Evolutionary conservation across 1,140 invertebrate species (phyloP).

Genomic region (Aphelenchoides fujianensis): DNA sequence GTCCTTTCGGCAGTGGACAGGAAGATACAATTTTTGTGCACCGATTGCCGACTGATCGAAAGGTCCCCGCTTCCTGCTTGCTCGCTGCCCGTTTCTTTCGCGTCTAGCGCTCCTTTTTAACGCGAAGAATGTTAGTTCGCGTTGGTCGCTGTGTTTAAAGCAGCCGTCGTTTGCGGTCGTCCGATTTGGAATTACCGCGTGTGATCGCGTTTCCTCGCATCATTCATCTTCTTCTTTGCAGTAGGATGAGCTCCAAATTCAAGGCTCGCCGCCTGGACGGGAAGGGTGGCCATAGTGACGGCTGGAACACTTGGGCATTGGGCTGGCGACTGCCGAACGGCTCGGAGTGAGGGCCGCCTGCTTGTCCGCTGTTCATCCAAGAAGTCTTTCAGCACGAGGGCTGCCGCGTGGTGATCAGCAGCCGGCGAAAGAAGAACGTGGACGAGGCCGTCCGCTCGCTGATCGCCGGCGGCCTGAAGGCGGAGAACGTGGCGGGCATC

Average conservation of each 20-base stretch:
- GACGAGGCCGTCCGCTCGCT: slow-evolving; percentile 59
- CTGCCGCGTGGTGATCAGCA: slow-evolving; percentile 66
- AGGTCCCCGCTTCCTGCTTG: too few relatives aligned
- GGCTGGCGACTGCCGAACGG: slow-evolving; percentile 80
- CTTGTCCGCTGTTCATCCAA: neutral
- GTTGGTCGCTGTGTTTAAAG: neutral
- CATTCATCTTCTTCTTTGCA: neutral
- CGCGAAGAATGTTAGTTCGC: too few relatives aligned
- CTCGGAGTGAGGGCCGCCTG: too few relatives aligned
- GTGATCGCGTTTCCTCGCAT: neutral
- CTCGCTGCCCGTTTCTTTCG: too few relatives aligned
- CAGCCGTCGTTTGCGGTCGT: neutral
- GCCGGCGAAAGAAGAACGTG: slow-evolving; percentile 70
- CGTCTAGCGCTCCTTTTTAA: too few relatives aligned
- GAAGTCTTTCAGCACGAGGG: slow-evolving; percentile 41
- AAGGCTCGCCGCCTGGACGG: neutral
- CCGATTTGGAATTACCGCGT: neutral
- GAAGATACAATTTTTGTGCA: too few relatives aligned
- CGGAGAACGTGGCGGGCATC: slow-evolving; percentile 22
- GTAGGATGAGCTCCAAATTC: neutral
- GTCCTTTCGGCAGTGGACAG: too few relatives aligned
- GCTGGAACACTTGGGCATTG: slow-evolving; percentile 72
- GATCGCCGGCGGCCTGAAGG: slow-evolving; percentile 65
- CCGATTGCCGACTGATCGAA: too few relatives aligned
- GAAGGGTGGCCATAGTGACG: slow-evolving; percentile 18